Base-by-base conservation (phyloP, 2,113 vertebrate genomes). In the Vimba vimba region DNA sequence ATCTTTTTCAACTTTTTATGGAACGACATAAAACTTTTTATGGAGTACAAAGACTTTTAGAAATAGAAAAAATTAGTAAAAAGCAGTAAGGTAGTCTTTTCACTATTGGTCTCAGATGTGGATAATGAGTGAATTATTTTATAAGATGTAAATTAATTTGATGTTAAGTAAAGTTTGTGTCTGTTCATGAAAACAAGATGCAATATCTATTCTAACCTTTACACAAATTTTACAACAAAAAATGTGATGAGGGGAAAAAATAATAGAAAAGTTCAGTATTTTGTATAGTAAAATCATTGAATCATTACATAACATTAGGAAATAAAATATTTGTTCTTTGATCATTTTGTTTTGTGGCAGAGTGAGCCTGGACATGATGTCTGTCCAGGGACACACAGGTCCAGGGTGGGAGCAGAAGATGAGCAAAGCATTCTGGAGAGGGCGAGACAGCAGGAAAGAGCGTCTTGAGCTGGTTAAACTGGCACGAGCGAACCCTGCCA, bases 341-440 rank as follows among this genome's bases (percentile, higher is more conserved):
- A 15, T n/a, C 1, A 6, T 64, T 80, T 74, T 59, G 27, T 78
- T 45, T 74, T 82, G 33, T 52, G 79, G 79, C 91, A 99, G 98
- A 91, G 97, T 99, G 7, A 99, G 98, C 89, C 93, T 99, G 93
- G 98, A 99, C 91, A 98, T 99, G 97, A 95, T 98, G 97, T 99
- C 98, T 0, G 97, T 99, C 59, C 98, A 99, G 92, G 97, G 96
- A 78, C 98, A 98, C 90, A 98, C 97, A 0, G 97, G 98, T 7
- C 97, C 97, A 0, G 87, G 90, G 0, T 99, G 98, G 98, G 91
- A 95, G 64, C 93, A 96, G 85, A 99, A 99, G 92, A 97, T 97
- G 0, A 76, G 90, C 86, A 97, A 96, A 0, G 98, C 96, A 0
- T 96, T 99, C 91, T 99, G 98, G 98, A 96, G 98, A 85, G 98